Base-by-base conservation (phyloP, 2,888 invertebrate genomes). In the Nymphalis c-album region DNA sequence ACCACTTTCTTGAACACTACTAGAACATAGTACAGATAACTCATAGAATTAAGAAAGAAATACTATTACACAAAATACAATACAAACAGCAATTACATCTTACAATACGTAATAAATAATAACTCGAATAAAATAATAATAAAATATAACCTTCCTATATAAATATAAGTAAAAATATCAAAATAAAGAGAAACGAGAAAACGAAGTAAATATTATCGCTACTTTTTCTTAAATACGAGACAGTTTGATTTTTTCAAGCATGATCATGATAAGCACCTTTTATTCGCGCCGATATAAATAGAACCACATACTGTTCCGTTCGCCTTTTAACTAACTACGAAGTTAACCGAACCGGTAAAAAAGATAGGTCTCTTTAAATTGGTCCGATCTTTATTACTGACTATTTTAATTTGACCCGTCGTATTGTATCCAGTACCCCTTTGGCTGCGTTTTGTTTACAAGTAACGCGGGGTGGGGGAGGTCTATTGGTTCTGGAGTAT, bases 401-500 rank as follows among this genome's bases (percentile, higher is more conserved):
- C 61, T n/a, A 61, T 50, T 61, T 16, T 61, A 50, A 61, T 50
- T 61, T 50, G 61, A 61, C 22, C 61, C 50, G 35, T 50, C 31
- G 18, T 3, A 18, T 50, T 50, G 50, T 48, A 50, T 35, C 50
- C n/a, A 46, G 16, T 6, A 13, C 3, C 47, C 50, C 50, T 35
- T 48, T 7, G 16, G 26, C 50, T n/a, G 8, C n/a, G 18, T 18
- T 50, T 18, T 50, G 61, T 61, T 20, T 61, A 35, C 18, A 50
- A 18, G 35, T 50, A 61, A 50, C 35, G 16, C 16, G 13, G 45
- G 31, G 17, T 46, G 60, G 47, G 60, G 51, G 51, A 26, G 64
- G 60, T 64, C 64, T 64, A 64, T 64, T 45, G 60, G 58, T 59
- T 64, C 51, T 64, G 64, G 59, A 35, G 57, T 26, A 53, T 53